Evolutionary conservation across 2,888 invertebrate species (phyloP).

Genomic region (Parnassius mnemosyne): DNA sequence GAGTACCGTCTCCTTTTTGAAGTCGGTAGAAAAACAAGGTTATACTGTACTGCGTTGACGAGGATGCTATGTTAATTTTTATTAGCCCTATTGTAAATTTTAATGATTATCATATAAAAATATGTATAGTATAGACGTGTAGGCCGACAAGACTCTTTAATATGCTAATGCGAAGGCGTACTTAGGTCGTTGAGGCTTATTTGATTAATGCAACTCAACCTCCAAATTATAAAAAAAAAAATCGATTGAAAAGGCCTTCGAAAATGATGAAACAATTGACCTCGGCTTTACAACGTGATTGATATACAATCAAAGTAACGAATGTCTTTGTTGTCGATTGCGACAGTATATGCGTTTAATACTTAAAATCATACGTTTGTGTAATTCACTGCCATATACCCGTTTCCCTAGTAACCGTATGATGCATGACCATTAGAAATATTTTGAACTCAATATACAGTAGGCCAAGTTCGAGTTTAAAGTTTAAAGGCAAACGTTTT

Average conservation of each 20-base stretch:
- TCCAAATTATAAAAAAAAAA: constrained; percentile 2
- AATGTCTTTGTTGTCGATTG: constrained; percentile 7
- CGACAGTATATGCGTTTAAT: constrained; percentile 9
- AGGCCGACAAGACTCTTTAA: no score
- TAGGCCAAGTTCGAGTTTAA: not conserved
- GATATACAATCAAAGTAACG: constrained; percentile 7
- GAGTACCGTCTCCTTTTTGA: no score
- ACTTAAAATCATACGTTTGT: constrained; percentile 9
- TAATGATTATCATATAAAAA: no score
- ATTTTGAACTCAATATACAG: not conserved
- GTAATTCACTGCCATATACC: constrained; percentile 5
- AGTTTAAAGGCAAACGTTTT: not conserved
- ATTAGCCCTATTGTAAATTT: no score
- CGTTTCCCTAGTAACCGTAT: constrained; percentile 19
- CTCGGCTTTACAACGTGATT: constrained; percentile 6
- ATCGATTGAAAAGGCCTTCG: not conserved
- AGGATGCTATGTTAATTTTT: no score
- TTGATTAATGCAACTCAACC: constrained; percentile 8
- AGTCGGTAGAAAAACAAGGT: no score
- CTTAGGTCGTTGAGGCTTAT: no score
- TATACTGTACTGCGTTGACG: no score
- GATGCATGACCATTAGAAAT: not conserved
- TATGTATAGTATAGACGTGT: no score
- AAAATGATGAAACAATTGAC: constrained; percentile 8
- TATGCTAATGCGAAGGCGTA: no score